phyloP scores from a whole-genome alignment of 2,888 invertebrate genomes.

The Altica lythri region DNA sequence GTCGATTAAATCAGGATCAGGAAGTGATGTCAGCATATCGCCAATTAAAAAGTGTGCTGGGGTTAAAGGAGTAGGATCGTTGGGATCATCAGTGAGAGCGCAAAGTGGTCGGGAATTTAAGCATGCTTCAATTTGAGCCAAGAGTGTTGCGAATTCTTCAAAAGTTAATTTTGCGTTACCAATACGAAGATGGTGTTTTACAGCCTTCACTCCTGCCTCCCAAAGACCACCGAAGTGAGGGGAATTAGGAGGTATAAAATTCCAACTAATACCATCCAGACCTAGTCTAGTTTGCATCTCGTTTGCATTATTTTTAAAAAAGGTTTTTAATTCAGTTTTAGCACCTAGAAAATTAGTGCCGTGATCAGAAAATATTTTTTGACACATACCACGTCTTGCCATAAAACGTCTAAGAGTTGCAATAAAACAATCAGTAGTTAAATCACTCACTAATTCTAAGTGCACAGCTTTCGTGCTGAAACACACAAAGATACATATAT shows the following conservation, averaged over 20 bases:
- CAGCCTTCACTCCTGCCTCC: neutral
- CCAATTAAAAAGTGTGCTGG: slow-evolving; percentile 44
- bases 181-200: slow-evolving; percentile 2
- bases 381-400: slow-evolving; percentile 21
- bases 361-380: slow-evolving; percentile 10
- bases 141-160: slow-evolving; percentile 3
- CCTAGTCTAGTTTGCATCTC: neutral
- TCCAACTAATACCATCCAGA: neutral
- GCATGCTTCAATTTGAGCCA: neutral
- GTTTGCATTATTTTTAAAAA: slow-evolving; percentile 5
- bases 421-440: slow-evolving; percentile 35
- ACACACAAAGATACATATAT: slow-evolving; percentile 37
- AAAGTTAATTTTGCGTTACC: slow-evolving; percentile 3
- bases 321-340: neutral
- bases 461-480: slow-evolving; percentile 37
- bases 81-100: slow-evolving; percentile 31
- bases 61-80: slow-evolving; percentile 38
- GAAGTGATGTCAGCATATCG: slow-evolving; percentile 29
- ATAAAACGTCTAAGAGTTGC: slow-evolving; percentile 32
- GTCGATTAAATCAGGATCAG: slow-evolving; percentile 29
- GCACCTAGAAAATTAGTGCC: slow-evolving; percentile 6
- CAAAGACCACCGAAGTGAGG: neutral
- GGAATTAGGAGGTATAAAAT: slow-evolving; percentile 8
- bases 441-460: slow-evolving; percentile 33
- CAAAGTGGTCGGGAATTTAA: slow-evolving; percentile 1